Evolutionary conservation across 2,113 vertebrate species (phyloP).

Genomic region (Rousettus leschenaultii): DNA sequence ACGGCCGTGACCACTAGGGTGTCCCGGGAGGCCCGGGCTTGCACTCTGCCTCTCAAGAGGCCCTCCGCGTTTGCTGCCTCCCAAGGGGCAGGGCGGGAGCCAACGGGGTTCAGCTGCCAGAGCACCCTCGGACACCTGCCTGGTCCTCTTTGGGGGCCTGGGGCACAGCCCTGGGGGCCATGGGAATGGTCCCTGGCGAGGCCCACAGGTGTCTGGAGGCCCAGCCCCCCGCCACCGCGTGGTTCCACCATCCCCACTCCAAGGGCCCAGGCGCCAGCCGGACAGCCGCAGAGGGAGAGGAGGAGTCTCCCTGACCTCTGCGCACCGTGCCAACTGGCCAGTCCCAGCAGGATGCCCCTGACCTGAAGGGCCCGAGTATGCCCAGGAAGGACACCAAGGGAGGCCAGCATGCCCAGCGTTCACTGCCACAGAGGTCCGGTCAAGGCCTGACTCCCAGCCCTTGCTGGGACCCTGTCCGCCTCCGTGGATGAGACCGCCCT

Average conservation of each 20-base stretch:
- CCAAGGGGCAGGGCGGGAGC: accelerated
- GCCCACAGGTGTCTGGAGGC: too few relatives aligned
- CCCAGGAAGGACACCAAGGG: too few relatives aligned
- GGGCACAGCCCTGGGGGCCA: background rate
- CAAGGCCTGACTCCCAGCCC: background rate
- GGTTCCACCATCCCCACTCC: background rate
- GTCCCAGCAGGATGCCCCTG: background rate
- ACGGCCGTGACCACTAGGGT: accelerated
- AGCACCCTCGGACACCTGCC: background rate
- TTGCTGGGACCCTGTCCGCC: too few relatives aligned
- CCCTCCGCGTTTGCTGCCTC: too few relatives aligned
- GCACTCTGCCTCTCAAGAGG: background rate
- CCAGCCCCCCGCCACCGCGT: accelerated
- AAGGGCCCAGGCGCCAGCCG: background rate
- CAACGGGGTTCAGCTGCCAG: accelerated
- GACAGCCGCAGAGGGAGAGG: accelerated
- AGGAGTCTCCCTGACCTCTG: background rate
- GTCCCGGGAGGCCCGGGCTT: too few relatives aligned
- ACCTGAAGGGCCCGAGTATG: too few relatives aligned
- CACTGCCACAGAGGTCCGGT: background rate
- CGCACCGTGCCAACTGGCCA: background rate
- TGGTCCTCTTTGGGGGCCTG: too few relatives aligned
- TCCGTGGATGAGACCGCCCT: too few relatives aligned
- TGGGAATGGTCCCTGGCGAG: accelerated
- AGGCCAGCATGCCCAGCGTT: too few relatives aligned